A percentile compares a stretch with the other conserved stretches of the same genome.
phyloP scores from a whole-genome alignment of 2,113 vertebrate species.

The Casuarius casuarius region DNA sequence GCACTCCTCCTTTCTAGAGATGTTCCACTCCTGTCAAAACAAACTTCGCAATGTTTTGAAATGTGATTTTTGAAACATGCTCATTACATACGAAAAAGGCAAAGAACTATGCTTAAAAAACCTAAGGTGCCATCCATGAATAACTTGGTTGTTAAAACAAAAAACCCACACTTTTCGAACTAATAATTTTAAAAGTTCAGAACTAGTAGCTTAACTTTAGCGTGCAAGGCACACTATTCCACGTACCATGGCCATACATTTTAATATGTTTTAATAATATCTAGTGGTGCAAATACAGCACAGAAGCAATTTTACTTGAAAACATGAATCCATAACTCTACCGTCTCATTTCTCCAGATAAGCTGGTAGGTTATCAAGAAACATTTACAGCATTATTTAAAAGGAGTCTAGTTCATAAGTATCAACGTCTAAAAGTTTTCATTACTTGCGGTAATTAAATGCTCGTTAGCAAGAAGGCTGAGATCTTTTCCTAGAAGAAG shows the following conservation, averaged over 20 bases:
- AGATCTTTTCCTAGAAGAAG: not conserved
- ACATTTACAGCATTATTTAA: not conserved
- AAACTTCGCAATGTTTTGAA: constrained; percentile 51
- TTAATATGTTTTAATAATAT: not conserved
- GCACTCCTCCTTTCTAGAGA: not conserved
- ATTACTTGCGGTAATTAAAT: not conserved
- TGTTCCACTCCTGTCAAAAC: constrained; percentile 54
- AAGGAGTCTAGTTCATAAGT: not conserved
- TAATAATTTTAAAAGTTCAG: not conserved
- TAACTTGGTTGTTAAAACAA: not conserved
- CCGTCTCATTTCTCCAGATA: not conserved
- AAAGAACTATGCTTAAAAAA: not conserved
- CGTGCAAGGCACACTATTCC: not conserved
- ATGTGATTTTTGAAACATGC: constrained; percentile 27
- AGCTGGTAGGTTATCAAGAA: not conserved
- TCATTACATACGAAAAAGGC: constrained; percentile 41
- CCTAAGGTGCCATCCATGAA: not conserved
- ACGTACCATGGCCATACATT: not conserved
- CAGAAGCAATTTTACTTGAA: not conserved
- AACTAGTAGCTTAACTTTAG: not conserved
- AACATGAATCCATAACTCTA: not conserved
- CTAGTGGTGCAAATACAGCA: not conserved
- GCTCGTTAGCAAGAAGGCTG: not conserved
- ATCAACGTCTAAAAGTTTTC: not conserved
- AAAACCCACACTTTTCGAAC: not conserved